Base-by-base conservation (phyloP, 1,140 invertebrate species). In the roundworm (Caenorhabditis elegans) region DNA sequence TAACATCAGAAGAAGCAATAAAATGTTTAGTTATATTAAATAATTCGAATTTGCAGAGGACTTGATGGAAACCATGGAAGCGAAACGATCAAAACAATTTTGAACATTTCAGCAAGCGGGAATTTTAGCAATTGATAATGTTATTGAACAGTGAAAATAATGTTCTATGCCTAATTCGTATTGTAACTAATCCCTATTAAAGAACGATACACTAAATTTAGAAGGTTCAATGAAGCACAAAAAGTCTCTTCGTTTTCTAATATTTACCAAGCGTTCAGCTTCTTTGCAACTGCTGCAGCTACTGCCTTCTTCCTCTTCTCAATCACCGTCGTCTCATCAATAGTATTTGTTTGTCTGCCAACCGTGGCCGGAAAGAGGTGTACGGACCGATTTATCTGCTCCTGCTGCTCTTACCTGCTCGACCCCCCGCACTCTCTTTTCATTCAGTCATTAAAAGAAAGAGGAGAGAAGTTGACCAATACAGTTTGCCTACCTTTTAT, bases 351-450 rank as follows among this genome's bases (percentile, higher is more conserved):
- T 70, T 70, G 60, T 70, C 60, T 43, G 53, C 60, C 60, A 70
- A 70, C 60, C 60, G 60, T 70, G 60, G 60, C 60, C 60, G 60
- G 60, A 60, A 70, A 31, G 60, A 70, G 19, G n/a, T 34, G 60
- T 39, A 70, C 60, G 60, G 60, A 70, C 60, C 60, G 60, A 70
- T 39, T 70, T 70, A 70, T 70, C 60, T 70, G 60, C 60, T 70
- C 34, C 60, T 60, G 51, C 51, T 36, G 55, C 15, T 34, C 43
- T 34, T 39, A 39, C 34, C 28, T 70, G 39, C 60, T 26, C 28
- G 60, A 13, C 43, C 34, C n/a, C 15, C 19, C 8, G 49, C 15
- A 15, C 53, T 34, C 60, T 70, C 15, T 70, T 60, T 60, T 60
- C 26, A 34, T 60, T 60, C 31, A 36, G 13, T 70, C 60, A 39